Percentiles rank a stretch among this genome's conserved stretches.
These are phyloP conservation scores for Acanthopleura granulata DNA, from an alignment of 2,888 invertebrate species.

Conservation along the genomic window DNA sequence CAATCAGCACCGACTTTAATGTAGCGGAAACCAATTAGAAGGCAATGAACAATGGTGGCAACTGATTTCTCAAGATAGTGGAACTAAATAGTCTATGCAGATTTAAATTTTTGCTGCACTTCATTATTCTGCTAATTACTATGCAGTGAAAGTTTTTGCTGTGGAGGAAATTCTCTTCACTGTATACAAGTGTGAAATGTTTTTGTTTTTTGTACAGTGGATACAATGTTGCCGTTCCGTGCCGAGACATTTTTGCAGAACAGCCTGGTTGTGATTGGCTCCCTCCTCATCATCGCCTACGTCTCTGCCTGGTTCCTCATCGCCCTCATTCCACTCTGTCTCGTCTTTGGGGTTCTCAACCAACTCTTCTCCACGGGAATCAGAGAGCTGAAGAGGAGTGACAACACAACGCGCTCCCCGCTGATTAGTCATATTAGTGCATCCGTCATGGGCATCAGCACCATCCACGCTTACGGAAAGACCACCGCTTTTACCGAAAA, in stretches of 20 bases:
- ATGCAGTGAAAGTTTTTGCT: no score
- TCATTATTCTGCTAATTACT: no score
- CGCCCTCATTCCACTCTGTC: constrained; percentile 65
- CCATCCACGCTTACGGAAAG: constrained; percentile 76
- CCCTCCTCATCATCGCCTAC: constrained; percentile 85
- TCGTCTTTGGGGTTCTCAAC: constrained; percentile 66
- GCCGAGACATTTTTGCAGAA: constrained; percentile 75
- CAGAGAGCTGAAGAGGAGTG: constrained; percentile 68
- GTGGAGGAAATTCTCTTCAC: no score
- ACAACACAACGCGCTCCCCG: constrained; percentile 74
- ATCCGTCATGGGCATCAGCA: constrained; percentile 75
- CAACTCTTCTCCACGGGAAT: constrained; percentile 68
- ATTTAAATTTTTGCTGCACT: no score
- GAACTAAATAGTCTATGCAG: no score
- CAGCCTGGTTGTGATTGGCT: constrained; percentile 78
- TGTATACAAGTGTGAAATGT: no score
- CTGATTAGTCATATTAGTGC: constrained; percentile 75
- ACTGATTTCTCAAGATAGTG: no score
- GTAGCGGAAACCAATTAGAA: no score
- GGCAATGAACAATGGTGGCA: no score
- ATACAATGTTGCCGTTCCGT: constrained; percentile 72
- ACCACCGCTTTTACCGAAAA: constrained; percentile 68
- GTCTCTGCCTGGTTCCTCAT: constrained; percentile 79
- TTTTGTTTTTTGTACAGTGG: constrained; percentile 45
- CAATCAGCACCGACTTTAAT: no score